A percentile compares a stretch with the other conserved stretches of the same genome.
Conservation (phyloP, 2,113 vertebrate genomes). For the Pterocles orientalis region DNA sequence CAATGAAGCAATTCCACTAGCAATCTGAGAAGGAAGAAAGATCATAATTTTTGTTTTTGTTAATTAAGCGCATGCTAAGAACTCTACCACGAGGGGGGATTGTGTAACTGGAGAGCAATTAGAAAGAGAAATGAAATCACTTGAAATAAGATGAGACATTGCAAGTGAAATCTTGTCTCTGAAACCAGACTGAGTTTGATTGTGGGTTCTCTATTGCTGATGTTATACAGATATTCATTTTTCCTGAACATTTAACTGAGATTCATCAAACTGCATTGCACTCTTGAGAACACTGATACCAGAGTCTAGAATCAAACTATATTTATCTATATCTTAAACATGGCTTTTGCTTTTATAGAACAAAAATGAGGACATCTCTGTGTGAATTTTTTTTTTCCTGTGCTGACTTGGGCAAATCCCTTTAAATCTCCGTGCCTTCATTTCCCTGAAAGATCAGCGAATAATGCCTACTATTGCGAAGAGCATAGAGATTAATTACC, state of each 20-base stretch:
- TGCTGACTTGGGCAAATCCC: background rate
- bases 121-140: constrained; percentile 23
- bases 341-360: background rate
- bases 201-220: background rate
- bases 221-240: background rate
- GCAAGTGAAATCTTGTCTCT: constrained; percentile 42
- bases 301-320: background rate
- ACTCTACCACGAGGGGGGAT: background rate
- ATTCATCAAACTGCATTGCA: background rate
- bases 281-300: background rate
- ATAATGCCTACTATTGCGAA: background rate
- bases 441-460: constrained; percentile 24
- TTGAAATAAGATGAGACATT: background rate
- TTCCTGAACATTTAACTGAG: background rate
- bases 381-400: background rate
- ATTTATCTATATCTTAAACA: background rate
- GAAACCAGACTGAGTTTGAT: constrained; percentile 4
- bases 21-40: background rate
- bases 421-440: background rate
- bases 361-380: background rate
- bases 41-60: constrained; percentile 18
- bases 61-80: constrained; percentile 51
- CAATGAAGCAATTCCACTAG: background rate
- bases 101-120: constrained; percentile 36
- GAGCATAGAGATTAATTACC: background rate